phyloP scores from a whole-genome alignment of 2,113 vertebrate species.

The Ptilorrhoa leucosticta region DNA sequence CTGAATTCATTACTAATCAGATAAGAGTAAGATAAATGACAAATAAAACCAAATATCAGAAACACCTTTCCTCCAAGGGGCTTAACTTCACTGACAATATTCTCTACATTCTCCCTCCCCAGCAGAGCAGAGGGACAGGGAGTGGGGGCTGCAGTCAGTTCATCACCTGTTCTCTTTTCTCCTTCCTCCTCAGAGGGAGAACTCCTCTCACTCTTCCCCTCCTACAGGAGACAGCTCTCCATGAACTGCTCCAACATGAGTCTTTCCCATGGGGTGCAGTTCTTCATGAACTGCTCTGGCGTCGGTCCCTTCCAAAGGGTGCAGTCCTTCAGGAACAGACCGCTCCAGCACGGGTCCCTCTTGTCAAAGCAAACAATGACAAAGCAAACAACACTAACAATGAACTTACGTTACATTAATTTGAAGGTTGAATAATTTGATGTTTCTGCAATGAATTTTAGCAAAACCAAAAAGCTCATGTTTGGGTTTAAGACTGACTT shows the following conservation, averaged over 20 bases:
- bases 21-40: neutral
- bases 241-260: neutral
- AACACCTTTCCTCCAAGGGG: neutral
- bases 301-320: accelerated
- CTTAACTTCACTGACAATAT: neutral
- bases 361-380: neutral
- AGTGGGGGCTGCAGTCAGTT: neutral
- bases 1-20: neutral
- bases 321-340: neutral
- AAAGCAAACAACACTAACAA: neutral
- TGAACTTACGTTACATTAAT: neutral
- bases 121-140: neutral
- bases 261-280: neutral
- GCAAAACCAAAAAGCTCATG: neutral
- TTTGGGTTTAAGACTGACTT: neutral
- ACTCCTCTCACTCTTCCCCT: neutral
- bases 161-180: neutral
- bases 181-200: neutral
- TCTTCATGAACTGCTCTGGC: neutral
- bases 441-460: neutral
- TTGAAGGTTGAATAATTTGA: neutral
- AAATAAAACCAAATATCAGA: neutral
- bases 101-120: neutral
- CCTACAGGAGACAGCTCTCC: neutral
- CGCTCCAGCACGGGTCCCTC: too few species aligned